Conservation (phyloP, 2,113 vertebrate genomes). For the Diadophis punctatus region DNA sequence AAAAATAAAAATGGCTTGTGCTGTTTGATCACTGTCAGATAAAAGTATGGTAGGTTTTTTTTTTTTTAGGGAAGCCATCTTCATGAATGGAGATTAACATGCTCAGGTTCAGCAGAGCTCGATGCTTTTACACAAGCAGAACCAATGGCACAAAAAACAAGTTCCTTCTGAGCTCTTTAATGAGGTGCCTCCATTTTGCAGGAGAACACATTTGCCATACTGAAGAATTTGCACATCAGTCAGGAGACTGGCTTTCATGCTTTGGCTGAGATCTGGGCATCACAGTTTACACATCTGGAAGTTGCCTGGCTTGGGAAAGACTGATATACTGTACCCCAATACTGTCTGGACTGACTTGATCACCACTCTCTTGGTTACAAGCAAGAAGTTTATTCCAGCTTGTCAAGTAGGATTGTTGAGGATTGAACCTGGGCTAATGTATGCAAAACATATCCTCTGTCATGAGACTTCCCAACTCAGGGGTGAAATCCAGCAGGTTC, state of each 20-base stretch:
- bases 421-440: neutral
- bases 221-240: neutral
- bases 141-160: neutral
- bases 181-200: neutral
- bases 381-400: neutral
- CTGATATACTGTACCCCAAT: neutral
- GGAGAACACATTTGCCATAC: neutral
- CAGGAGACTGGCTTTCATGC: neutral
- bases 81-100: neutral
- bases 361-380: neutral
- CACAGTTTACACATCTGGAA: neutral
- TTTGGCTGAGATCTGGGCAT: neutral
- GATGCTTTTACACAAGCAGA: neutral
- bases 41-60: neutral
- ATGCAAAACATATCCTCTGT: neutral
- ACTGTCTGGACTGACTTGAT: too few relatives aligned
- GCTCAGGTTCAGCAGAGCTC: neutral
- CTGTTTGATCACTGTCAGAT: neutral
- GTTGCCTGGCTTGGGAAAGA: neutral
- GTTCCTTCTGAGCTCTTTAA: neutral
- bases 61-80: neutral
- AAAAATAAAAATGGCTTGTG: too few relatives aligned
- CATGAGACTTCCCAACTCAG: neutral
- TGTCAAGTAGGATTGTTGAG: neutral
- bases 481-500: too few relatives aligned